phyloP scores from a whole-genome alignment of 1,140 invertebrate genomes.

The Stenopsyche tienmushanensis region DNA sequence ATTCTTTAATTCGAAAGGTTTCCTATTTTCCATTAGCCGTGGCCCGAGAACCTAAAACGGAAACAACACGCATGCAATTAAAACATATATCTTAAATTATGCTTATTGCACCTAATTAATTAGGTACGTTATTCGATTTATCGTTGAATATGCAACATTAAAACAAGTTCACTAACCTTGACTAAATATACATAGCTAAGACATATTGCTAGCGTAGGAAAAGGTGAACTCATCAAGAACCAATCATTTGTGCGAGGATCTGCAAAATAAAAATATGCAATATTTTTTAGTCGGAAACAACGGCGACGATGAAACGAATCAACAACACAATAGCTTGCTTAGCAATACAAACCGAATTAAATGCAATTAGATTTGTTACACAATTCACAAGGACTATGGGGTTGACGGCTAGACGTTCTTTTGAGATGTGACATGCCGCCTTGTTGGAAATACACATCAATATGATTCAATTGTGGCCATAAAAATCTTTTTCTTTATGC shows the following conservation, averaged over 20 bases:
- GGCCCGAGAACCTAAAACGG: conserved; percentile 67
- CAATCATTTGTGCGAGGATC: conserved; percentile 81
- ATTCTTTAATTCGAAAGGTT: conserved; percentile 78
- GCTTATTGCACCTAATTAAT: background rate
- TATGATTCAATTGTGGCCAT: too few relatives aligned
- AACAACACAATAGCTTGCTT: background rate
- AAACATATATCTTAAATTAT: background rate
- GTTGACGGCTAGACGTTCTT: too few relatives aligned
- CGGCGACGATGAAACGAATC: background rate
- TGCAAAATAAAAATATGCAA: conserved; percentile 57
- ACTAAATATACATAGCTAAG: conserved; percentile 75
- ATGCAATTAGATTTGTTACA: too few relatives aligned
- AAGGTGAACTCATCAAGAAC: conserved; percentile 80
- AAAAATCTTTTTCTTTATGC: too few relatives aligned
- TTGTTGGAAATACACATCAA: too few relatives aligned
- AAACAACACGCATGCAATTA: conserved; percentile 20
- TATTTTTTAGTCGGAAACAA: background rate
- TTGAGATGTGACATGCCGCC: too few relatives aligned
- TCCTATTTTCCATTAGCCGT: conserved; percentile 81
- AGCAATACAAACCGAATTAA: too few relatives aligned
- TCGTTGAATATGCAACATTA: background rate
- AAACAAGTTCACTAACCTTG: conserved; percentile 58
- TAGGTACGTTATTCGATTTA: background rate
- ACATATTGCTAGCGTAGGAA: conserved; percentile 77
- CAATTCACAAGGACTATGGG: too few relatives aligned